Evolutionary conservation across 2,888 invertebrate species (phyloP).

Genomic region (Sarcophaga subvicina): DNA sequence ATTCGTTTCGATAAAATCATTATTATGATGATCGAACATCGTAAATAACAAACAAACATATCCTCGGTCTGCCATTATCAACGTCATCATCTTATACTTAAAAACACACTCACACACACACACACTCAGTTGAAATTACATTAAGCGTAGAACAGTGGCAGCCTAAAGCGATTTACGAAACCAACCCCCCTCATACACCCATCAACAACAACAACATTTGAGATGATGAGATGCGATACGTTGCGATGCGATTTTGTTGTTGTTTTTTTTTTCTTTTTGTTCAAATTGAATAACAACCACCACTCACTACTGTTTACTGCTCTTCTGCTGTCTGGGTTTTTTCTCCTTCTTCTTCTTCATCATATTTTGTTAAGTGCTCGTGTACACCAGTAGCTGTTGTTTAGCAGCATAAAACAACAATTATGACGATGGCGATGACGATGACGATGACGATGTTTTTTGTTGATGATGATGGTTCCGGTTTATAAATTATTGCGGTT

Average conservation of each 20-base stretch:
- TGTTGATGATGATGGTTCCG: slow-evolving; percentile 17
- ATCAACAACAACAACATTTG: slow-evolving; percentile 70
- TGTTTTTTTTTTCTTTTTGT: not conserved
- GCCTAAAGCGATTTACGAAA: slow-evolving; percentile 71
- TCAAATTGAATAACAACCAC: slow-evolving; percentile 59
- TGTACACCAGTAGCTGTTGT: slow-evolving; percentile 45
- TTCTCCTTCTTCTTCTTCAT: not conserved
- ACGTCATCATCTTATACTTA: slow-evolving; percentile 13
- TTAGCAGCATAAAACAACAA: slow-evolving; percentile 54
- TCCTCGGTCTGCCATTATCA: slow-evolving; percentile 4
- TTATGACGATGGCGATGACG: not conserved
- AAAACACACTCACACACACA: not conserved
- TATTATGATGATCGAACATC: slow-evolving; percentile 55
- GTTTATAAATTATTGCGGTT: slow-evolving; percentile 14
- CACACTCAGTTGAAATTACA: slow-evolving; percentile 58
- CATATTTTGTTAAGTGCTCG: not conserved
- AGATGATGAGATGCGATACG: slow-evolving; percentile 19
- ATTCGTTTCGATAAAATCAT: slow-evolving; percentile 25
- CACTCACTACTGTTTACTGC: not conserved
- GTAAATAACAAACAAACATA: slow-evolving; percentile 45
- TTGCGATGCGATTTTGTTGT: too few relatives aligned
- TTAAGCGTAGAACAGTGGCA: slow-evolving; percentile 73
- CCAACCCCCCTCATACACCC: slow-evolving; percentile 70
- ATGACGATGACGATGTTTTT: too few relatives aligned
- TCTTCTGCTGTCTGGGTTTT: not conserved